Evolutionary conservation across 2,888 invertebrate species (phyloP), one percentile per base, ranked within the genome.

Genomic region (Lithophane ornitopus): DNA sequence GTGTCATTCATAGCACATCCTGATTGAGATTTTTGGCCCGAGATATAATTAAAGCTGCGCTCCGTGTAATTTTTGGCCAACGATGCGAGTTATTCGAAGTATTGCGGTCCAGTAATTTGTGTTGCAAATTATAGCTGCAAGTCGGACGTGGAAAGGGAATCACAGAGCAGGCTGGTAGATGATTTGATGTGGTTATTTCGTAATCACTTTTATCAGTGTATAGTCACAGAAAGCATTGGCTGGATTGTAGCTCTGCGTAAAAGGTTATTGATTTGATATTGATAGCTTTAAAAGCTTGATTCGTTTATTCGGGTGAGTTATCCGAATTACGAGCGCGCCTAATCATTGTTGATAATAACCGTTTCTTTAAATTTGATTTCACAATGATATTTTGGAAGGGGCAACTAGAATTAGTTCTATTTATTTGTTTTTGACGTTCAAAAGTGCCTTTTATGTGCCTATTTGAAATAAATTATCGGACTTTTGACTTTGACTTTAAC

Each of bases 1-100:
- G 86, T 81, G 81, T 88, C 92, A 91, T 92, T 91, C 90, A 91
- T 87, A 87, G 88, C 86, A 86, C 87, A 90, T 89, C 92, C 88
- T 91, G 89, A 91, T 89, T 87, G 87, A 87, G 87, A 90, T 87
- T 87, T 87, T 91, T 90, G 81, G 85, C 78, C 77, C 62, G 70
- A 73, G 76, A 58, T 85, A 85, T 88, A 88, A 88, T 88, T 88
- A 88, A 86, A 84, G 74, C 76, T 74, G 70, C 77, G 78, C 62
- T 85, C 73, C 78, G 77, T 80, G 80, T 85, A 74, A 84, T 78
- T 83, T 83, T 84, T 81, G 83, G 59, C 69, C 85, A 84, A 77
- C 72, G 83, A 81, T 84, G 86, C 87, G 86, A 78, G 65, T 66
- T 85, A 83, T 83, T 85, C 74, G 54, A 82, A 69, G 68, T 62